Conservation (phyloP, 2,888 invertebrate genomes). For the Hypomecis atomaria region DNA sequence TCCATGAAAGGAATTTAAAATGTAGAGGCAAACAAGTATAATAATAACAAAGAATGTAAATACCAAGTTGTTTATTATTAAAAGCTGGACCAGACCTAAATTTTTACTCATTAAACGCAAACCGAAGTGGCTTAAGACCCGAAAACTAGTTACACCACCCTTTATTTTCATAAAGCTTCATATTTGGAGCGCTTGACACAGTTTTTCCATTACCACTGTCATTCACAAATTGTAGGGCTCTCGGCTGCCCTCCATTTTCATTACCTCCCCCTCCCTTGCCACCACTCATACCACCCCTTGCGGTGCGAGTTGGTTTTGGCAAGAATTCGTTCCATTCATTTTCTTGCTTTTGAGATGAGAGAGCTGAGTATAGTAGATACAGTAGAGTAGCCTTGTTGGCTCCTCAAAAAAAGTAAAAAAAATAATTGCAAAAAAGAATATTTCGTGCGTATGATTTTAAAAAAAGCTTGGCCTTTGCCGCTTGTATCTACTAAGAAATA, state of each 20-base stretch:
- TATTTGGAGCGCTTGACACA: slow-evolving; percentile 46
- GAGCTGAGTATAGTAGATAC: background rate
- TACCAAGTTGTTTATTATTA: background rate
- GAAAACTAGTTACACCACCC: slow-evolving; percentile 25
- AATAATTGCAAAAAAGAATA: too few relatives aligned
- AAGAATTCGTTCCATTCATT: slow-evolving; percentile 9
- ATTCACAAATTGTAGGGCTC: slow-evolving; percentile 38
- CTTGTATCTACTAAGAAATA: too few relatives aligned
- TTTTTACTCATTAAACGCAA: too few relatives aligned
- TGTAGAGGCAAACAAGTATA: too few relatives aligned
- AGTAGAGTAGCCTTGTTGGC: background rate
- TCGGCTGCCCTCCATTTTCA: slow-evolving; percentile 29
- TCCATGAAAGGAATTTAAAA: too few relatives aligned
- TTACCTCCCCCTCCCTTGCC: slow-evolving; percentile 16
- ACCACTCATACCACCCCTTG: background rate
- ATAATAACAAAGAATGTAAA: too few relatives aligned
- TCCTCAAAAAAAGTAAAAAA: too few relatives aligned
- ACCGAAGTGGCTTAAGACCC: slow-evolving; percentile 3
- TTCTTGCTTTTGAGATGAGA: slow-evolving; percentile 6
- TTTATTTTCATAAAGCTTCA: slow-evolving; percentile 44
- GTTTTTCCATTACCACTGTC: slow-evolving; percentile 49
- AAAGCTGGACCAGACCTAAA: background rate
- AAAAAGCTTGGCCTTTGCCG: too few relatives aligned
- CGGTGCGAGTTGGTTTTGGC: slow-evolving; percentile 5
- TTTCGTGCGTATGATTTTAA: too few relatives aligned